phyloP scores from a whole-genome alignment of 2,113 vertebrate genomes.

The Larimichthys polyactis region DNA sequence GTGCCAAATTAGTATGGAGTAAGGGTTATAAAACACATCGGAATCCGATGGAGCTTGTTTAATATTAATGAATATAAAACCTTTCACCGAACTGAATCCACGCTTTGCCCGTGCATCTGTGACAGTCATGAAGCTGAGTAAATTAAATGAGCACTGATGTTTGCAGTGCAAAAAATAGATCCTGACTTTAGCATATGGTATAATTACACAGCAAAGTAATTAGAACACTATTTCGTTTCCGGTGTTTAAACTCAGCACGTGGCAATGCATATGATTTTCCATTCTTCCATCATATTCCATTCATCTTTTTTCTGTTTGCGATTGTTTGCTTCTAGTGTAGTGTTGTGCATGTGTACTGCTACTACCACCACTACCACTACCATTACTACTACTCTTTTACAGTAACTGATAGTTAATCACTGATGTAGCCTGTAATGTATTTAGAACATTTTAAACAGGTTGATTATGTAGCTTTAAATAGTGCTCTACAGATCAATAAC shows the following conservation, averaged over 20 bases:
- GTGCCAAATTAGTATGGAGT: constrained; percentile 52
- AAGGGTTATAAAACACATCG: constrained; percentile 37
- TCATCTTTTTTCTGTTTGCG: background rate
- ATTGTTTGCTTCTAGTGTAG: background rate
- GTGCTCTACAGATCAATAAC: background rate
- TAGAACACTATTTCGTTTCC: constrained; percentile 14
- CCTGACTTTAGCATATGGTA: constrained; percentile 38
- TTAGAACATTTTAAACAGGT: background rate
- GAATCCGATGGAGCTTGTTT: constrained; percentile 52
- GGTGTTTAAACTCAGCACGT: background rate
- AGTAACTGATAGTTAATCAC: background rate
- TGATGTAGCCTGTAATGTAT: background rate
- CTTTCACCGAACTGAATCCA: constrained; percentile 42
- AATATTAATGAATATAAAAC: constrained; percentile 69
- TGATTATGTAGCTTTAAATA: background rate
- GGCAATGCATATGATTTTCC: background rate
- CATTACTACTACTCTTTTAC: background rate
- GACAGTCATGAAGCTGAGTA: background rate
- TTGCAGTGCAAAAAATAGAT: constrained; percentile 14
- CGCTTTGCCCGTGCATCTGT: constrained; percentile 4
- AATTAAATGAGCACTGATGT: constrained; percentile 35
- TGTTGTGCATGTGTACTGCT: background rate
- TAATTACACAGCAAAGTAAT: constrained; percentile 33
- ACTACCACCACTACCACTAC: background rate
- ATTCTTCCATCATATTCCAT: background rate